Conservation (phyloP, 2,888 invertebrate genomes). For the Drosophila prostipennis region DNA sequence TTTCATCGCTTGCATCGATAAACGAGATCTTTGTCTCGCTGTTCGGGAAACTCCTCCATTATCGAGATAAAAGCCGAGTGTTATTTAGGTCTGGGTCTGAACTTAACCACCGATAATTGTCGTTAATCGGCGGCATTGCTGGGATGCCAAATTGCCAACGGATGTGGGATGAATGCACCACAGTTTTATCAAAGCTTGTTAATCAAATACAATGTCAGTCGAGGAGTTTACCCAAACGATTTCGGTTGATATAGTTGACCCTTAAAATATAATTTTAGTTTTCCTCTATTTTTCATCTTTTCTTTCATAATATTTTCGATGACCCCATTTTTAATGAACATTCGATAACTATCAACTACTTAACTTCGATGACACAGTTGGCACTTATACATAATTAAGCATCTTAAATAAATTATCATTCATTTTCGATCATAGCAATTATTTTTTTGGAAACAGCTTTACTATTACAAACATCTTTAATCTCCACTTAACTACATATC, state of each 20-base stretch:
- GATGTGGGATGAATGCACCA: constrained; percentile 24
- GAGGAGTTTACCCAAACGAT: background rate
- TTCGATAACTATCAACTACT: too few relatives aligned
- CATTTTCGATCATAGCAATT: too few relatives aligned
- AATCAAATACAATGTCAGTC: constrained; percentile 9
- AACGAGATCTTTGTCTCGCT: background rate
- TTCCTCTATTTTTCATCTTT: too few relatives aligned
- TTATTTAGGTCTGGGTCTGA: constrained; percentile 4
- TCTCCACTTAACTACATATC: too few relatives aligned
- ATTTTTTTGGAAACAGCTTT: too few relatives aligned
- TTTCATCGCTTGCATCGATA: constrained; percentile 1
- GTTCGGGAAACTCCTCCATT: constrained; percentile 18
- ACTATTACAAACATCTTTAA: too few relatives aligned
- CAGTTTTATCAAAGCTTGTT: constrained; percentile 1
- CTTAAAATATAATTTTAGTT: background rate
- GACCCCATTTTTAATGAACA: background rate
- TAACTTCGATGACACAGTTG: too few relatives aligned
- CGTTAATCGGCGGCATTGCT: constrained; percentile 31
- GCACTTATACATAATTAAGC: too few relatives aligned
- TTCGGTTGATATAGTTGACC: background rate
- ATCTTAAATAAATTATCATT: too few relatives aligned
- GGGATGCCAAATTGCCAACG: constrained; percentile 26
- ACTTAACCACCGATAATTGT: constrained; percentile 33
- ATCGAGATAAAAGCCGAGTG: constrained; percentile 1
- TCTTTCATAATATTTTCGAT: background rate